Percentiles rank a stretch among this genome's conserved stretches.
Evolutionary conservation across 2,797 vertebrate species (phyloP).

Genomic region (Malurus leucopterus): DNA sequence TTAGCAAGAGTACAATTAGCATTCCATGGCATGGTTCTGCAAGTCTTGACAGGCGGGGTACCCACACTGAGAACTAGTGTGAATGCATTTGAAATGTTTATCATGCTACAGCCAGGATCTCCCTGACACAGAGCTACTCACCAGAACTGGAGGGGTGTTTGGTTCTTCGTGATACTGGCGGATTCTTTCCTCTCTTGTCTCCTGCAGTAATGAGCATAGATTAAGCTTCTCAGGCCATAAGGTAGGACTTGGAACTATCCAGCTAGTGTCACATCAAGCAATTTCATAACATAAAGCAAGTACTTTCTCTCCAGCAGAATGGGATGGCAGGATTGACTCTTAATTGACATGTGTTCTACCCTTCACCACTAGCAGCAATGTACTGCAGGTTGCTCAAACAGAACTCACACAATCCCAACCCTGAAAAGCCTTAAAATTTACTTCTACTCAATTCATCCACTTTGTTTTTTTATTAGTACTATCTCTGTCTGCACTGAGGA

Average conservation of each 20-base stretch:
- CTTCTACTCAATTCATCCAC: background rate
- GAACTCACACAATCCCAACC: background rate
- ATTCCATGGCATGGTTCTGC: background rate
- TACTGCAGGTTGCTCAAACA: background rate
- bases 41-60: background rate
- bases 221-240: background rate
- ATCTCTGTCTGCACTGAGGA: background rate
- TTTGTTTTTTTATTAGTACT: background rate
- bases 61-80: background rate
- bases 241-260: background rate
- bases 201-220: constrained; percentile 54
- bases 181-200: constrained; percentile 85
- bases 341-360: background rate
- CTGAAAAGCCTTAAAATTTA: background rate
- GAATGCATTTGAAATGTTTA: background rate
- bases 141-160: constrained; percentile 80
- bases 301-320: background rate
- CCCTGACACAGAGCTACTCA: constrained; percentile 42
- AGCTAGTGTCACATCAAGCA: background rate
- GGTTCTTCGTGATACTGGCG: constrained; percentile 82
- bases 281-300: background rate
- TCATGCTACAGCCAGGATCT: background rate
- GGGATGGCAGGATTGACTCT: background rate
- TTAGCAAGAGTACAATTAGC: background rate
- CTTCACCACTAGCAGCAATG: background rate